These are phyloP conservation scores for Melanotaenia duboulayi DNA, from an alignment of 2,113 vertebrate genomes.

Conservation along the genomic window DNA sequence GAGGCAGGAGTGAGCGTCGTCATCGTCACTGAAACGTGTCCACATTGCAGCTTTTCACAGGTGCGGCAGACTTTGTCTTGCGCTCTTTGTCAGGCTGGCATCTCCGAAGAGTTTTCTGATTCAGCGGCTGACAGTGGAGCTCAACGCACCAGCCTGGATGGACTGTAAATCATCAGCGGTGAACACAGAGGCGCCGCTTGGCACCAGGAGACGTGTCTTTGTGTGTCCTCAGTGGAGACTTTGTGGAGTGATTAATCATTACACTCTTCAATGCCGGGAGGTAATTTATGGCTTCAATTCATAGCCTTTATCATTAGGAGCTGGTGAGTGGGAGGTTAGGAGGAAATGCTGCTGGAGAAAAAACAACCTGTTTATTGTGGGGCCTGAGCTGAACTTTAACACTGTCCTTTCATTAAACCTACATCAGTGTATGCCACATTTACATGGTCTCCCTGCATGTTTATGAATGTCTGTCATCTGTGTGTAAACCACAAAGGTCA, in stretches of 20 bases:
- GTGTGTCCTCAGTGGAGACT: constrained; percentile 66
- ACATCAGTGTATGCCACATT: constrained; percentile 1
- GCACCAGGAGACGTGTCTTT: constrained; percentile 57
- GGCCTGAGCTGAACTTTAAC: constrained; percentile 25
- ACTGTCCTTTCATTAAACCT: constrained; percentile 25
- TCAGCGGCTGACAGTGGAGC: constrained; percentile 40
- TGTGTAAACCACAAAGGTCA: constrained; percentile 28
- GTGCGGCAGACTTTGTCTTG: constrained; percentile 46
- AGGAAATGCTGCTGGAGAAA: constrained; percentile 21
- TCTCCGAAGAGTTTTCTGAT: constrained; percentile 55
- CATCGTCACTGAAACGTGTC: constrained; percentile 66
- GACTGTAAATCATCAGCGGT: constrained; percentile 64
- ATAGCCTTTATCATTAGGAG: constrained; percentile 57
- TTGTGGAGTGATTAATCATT: constrained; percentile 78
- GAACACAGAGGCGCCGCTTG: constrained; percentile 44
- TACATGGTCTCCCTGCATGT: not conserved
- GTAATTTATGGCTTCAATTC: constrained; percentile 72
- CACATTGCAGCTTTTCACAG: constrained; percentile 68
- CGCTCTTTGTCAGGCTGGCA: constrained; percentile 65
- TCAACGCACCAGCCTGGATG: not conserved
- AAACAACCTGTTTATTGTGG: constrained; percentile 49
- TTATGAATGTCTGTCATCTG: constrained; percentile 29
- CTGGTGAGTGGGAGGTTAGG: constrained; percentile 15
- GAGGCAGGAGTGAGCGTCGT: constrained; percentile 39
- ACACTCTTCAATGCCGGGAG: constrained; percentile 52